Base-by-base conservation (phyloP, 2,797 vertebrate species). In the Acrossocheilus fasciatus region DNA sequence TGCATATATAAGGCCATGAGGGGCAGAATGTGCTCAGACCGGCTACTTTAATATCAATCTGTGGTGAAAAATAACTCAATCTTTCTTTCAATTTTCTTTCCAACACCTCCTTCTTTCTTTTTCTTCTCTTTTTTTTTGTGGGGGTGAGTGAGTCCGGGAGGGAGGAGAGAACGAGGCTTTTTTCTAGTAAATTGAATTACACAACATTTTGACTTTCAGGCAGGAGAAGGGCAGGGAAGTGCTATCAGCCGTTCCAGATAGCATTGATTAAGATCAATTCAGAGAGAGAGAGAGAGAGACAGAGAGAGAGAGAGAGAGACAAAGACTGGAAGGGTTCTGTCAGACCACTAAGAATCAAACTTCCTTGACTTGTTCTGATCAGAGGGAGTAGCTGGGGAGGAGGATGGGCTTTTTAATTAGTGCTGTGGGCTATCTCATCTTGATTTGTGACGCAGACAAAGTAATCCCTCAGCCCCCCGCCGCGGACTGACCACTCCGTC, bases 331-430 rank as follows among this genome's bases (percentile, higher is more conserved):
- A 43, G 83, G 62, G 52, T 59, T 86, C 70, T 50, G 85, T 76
- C 90, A 91, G 90, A 91, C 92, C 91, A 89, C 91, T 87, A 93
- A 91, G 91, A 92, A 94, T 94, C 94, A 94, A 94, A 94, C 92
- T 94, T 94, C 91, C 90, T 84, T 88, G 78, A 82, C 91, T 93
- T 87, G 47, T 89, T 94, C 88, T 94, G 94, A 95, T 95, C 94
- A 94, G 93, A 94, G 94, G 94, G 91, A 93, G 93, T 92, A 94
- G 94, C 93, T 94, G 92, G 93, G 92, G 94, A 93, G 87, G 70
- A 93, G 92, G 94, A 93, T 92, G 93, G 91, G 94, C 93, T 94
- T 95, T 95, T 95, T 95, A 95, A 96, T 95, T 96, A 95, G 93
- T 95, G 95, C 93, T 94, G 34, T 84, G 88, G 93, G 94, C 93